Conservation (phyloP, 2,888 invertebrate genomes). For the Dryadula phaetusa region DNA sequence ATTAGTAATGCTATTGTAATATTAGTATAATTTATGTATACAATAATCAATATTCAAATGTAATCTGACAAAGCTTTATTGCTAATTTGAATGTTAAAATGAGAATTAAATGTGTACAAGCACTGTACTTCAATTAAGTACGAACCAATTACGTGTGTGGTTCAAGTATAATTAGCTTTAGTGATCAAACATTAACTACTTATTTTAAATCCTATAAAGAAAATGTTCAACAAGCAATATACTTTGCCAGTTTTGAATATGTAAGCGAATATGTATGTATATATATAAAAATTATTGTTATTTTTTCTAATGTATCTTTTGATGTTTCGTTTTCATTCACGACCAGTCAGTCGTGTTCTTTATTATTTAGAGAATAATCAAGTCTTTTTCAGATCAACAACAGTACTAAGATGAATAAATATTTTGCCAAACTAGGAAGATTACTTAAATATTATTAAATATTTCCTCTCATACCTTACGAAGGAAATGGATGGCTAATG, state of each 20-base stretch:
- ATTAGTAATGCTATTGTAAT: background rate
- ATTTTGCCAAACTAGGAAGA: background rate
- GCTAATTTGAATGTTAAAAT: conserved; percentile 17
- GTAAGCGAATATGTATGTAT: no score
- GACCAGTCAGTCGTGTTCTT: background rate
- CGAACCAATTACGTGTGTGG: conserved; percentile 2
- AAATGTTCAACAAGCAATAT: background rate
- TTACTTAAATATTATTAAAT: background rate
- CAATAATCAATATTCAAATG: conserved; percentile 18
- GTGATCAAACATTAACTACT: background rate
- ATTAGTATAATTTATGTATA: conserved; percentile 1
- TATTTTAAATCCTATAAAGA: background rate
- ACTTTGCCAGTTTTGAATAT: background rate
- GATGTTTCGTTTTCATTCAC: no score
- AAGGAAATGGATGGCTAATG: background rate
- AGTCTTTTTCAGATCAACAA: background rate
- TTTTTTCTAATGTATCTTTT: no score
- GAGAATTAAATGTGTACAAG: conserved; percentile 3
- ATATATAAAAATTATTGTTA: no score
- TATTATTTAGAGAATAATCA: background rate
- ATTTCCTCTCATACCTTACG: background rate
- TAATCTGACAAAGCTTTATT: conserved; percentile 14
- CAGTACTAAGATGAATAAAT: background rate
- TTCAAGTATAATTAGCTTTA: background rate
- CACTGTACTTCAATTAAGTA: conserved; percentile 12